A percentile compares a stretch with the other conserved stretches of the same genome.
Conservation (phyloP, 1,140 invertebrate genomes). For the Araneus ventricosus region DNA sequence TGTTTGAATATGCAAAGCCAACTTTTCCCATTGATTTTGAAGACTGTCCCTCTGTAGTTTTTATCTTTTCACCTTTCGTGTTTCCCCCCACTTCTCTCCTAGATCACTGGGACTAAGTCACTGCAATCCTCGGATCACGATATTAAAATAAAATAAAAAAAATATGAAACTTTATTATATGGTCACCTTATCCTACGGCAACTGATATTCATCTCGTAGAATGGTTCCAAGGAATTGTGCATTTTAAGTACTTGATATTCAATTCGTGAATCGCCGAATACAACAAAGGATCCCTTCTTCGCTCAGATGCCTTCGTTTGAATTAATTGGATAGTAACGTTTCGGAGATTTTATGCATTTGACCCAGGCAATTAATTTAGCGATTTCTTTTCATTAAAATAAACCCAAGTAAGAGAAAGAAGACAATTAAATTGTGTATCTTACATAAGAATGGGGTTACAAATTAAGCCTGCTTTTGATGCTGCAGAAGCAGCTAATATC, state of each 20-base stretch:
- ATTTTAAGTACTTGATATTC: constrained; percentile 7
- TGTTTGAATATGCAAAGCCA: constrained; percentile 73
- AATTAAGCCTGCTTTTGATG: neutral
- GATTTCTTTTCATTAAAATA: constrained; percentile 6
- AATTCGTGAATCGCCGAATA: neutral
- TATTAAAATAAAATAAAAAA: neutral
- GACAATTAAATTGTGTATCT: neutral
- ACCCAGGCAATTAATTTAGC: neutral
- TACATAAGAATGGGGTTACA: neutral
- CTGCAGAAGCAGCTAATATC: no score
- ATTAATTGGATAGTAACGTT: neutral
- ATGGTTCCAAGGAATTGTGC: neutral
- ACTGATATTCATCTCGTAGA: neutral
- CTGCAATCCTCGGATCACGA: neutral
- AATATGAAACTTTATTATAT: neutral
- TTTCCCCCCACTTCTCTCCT: neutral
- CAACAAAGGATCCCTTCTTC: neutral
- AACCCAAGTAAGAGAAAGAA: neutral
- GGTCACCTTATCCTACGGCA: neutral
- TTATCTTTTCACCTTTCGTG: constrained; percentile 17
- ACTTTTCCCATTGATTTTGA: constrained; percentile 48
- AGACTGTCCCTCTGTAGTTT: neutral
- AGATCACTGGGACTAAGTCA: neutral
- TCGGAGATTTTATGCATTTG: neutral
- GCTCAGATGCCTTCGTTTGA: neutral